Conservation (phyloP, 2,888 invertebrate genomes). For the Gisinianus flammeolus region DNA sequence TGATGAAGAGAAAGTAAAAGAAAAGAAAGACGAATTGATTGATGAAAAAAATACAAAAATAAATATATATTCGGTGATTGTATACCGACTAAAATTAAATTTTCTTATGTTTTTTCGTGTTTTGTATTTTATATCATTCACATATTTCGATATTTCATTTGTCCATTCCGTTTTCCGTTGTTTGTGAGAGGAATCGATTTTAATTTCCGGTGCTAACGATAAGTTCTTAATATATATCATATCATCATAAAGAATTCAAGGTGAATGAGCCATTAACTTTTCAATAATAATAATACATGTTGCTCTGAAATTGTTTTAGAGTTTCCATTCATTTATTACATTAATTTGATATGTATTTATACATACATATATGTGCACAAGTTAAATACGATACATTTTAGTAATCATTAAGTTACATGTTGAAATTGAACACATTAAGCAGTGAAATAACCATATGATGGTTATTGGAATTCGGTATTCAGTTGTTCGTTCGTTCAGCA, state of each 20-base stretch:
- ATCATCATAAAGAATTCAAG: background rate
- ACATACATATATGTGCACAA: too few relatives aligned
- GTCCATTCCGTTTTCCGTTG: too few relatives aligned
- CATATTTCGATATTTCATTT: background rate
- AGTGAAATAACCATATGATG: too few relatives aligned
- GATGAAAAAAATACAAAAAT: background rate
- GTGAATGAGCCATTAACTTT: background rate
- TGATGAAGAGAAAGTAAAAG: background rate
- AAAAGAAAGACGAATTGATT: conserved; percentile 25
- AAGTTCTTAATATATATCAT: background rate
- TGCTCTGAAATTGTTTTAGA: too few relatives aligned
- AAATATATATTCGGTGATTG: conserved; percentile 1
- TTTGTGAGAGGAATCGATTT: background rate
- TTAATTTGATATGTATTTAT: too few relatives aligned
- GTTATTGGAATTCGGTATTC: too few relatives aligned
- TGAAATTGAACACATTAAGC: too few relatives aligned
- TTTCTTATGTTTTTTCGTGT: background rate
- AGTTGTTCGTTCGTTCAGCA: too few relatives aligned
- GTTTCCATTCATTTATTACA: too few relatives aligned
- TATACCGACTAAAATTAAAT: background rate
- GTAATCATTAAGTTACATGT: too few relatives aligned
- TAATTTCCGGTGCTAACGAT: background rate
- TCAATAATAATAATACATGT: background rate
- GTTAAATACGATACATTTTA: too few relatives aligned
- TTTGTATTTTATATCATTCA: background rate